Base-by-base conservation (phyloP, 2,113 vertebrate species). In the Clarias batrachus region DNA sequence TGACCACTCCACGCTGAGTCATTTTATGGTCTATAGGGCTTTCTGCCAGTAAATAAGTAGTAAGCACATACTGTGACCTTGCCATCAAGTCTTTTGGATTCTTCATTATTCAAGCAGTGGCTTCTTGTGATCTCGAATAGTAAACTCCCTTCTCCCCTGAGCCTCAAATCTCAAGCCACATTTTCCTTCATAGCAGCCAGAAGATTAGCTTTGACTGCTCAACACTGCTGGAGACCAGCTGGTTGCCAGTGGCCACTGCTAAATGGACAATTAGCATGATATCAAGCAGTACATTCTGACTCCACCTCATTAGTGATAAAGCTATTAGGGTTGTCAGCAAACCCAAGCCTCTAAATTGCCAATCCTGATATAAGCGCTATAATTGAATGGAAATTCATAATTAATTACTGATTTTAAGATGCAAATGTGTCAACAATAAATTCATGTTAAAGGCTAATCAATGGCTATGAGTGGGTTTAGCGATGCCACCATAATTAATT, bases 331-430 rank as follows among this genome's bases (percentile, higher is more conserved):
- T 57, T 81, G 80, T 76, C 73, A 4, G 73, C 73, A 76, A 76
- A 76, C 37, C 87, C 68, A 60, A 48, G 84, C 77, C 25, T 48
- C 27, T 57, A 85, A 87, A 88, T 84, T 86, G 59, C 83, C 76
- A 83, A 88, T 86, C 88, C 80, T 79, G 81, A 82, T 88, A 86
- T 89, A 84, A 81, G 37, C 52, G 27, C 81, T 82, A 80, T 89
- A 87, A 90, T 90, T 88, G 87, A 88, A 87, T 87, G 81, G 81
- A 90, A 91, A 90, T 85, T 91, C 82, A 87, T 89, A 88, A 91
- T 90, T 90, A 86, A 88, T 90, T 88, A 84, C 80, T 57, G 85
- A 87, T 87, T 88, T 82, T 87, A 88, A 87, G 85, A 87, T 86
- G 88, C 77, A 84, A 82, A 85, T 91, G 77, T 89, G 70, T 81